phyloP scores from a whole-genome alignment of 2,113 vertebrate genomes.

The Phaethornis superciliosus region DNA sequence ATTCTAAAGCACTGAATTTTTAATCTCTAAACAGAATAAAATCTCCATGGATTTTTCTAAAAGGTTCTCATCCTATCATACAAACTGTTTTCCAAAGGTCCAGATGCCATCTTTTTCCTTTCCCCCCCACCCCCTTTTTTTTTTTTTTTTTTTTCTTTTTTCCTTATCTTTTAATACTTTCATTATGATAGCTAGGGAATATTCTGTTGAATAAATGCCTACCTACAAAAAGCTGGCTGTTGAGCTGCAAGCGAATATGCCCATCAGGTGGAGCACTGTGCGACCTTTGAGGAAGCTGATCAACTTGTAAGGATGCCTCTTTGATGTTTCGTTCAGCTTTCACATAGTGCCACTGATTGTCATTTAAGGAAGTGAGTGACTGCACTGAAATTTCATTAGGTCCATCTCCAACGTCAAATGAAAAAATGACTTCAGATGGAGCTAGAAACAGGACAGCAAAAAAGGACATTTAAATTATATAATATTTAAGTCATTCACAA shows the following conservation, averaged over 20 bases:
- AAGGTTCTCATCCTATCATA: neutral
- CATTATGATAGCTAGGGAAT: neutral
- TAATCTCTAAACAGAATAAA: neutral
- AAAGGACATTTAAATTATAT: neutral
- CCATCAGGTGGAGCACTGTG: slow-evolving; percentile 84
- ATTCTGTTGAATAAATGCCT: slow-evolving; percentile 8
- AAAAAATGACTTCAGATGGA: slow-evolving; percentile 87
- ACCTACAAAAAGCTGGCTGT: slow-evolving; percentile 97
- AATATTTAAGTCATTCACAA: neutral
- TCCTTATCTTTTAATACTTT: neutral
- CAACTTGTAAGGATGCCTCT: slow-evolving; percentile 87
- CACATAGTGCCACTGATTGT: slow-evolving; percentile 93
- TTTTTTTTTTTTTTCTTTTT: neutral
- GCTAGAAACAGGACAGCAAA: slow-evolving; percentile 74
- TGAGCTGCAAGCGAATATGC: slow-evolving; percentile 90
- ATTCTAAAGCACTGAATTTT: neutral
- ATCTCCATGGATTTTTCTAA: neutral
- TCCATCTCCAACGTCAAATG: slow-evolving; percentile 95
- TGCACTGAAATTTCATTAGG: slow-evolving; percentile 84
- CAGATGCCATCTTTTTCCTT: neutral
- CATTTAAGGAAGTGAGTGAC: slow-evolving; percentile 79
- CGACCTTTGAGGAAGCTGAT: slow-evolving; percentile 78
- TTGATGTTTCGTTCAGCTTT: slow-evolving; percentile 90
- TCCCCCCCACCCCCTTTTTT: too few species aligned
- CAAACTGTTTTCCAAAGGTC: neutral